Conservation (phyloP, 2,113 vertebrate species). For the Bos indicus region DNA sequence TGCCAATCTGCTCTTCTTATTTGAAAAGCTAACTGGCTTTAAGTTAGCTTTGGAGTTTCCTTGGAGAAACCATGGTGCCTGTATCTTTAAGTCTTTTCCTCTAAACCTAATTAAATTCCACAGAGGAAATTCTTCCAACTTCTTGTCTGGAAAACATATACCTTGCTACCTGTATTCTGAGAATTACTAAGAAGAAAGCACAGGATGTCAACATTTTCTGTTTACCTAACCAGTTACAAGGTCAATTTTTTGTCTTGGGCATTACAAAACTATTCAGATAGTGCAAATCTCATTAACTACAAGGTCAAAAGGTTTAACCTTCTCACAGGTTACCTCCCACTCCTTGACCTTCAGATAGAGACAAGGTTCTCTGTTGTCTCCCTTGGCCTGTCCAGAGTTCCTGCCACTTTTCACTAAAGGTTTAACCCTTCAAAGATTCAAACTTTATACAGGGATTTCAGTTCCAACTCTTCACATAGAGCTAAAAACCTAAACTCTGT, state of each 20-base stretch:
- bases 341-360: not conserved
- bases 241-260: not conserved
- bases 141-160: constrained; percentile 18
- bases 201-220: not conserved
- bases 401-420: not conserved
- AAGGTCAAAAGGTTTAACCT: not conserved
- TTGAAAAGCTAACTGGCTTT: not conserved
- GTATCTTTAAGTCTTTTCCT: not conserved
- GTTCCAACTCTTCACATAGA: not conserved
- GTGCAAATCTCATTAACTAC: not conserved
- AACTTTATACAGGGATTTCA: not conserved
- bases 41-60: not conserved
- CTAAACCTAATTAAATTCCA: not conserved
- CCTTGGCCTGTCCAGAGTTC: not conserved
- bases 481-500: not conserved
- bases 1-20: not conserved
- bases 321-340: not conserved
- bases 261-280: not conserved
- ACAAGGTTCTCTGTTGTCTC: not conserved
- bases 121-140: not conserved
- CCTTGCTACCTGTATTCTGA: constrained; percentile 14
- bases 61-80: not conserved
- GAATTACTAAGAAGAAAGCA: not conserved
- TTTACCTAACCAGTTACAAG: not conserved
- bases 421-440: not conserved